Evolutionary conservation across 37 sponge, comb jelly and placozoan genomes (phyloP).

Genomic region (Axinella damicornis): DNA sequence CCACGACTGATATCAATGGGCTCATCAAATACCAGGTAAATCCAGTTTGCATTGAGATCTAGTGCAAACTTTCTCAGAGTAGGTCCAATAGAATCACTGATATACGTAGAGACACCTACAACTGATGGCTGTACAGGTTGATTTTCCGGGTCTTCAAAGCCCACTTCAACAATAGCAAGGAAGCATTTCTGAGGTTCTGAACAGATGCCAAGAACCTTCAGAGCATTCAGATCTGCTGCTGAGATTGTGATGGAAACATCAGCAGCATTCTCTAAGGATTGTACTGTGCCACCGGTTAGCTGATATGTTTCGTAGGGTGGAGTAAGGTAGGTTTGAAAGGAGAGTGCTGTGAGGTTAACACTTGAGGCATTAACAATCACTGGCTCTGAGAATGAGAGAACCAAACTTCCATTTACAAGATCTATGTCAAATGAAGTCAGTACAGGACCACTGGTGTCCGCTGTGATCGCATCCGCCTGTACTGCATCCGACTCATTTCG

Average conservation of each 20-base stretch:
- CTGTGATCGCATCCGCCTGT: constrained; percentile 42
- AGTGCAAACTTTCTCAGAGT: constrained; percentile 3
- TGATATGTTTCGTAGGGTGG: constrained; percentile 37
- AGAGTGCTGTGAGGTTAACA: constrained; percentile 40
- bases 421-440: constrained; percentile 67
- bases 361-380: constrained; percentile 44
- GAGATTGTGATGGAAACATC: constrained; percentile 27
- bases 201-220: constrained; percentile 47
- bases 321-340: constrained; percentile 54
- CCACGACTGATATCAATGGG: too few relatives aligned
- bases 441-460: constrained; percentile 60
- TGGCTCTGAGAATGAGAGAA: constrained; percentile 73
- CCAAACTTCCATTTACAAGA: constrained; percentile 55
- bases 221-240: constrained; percentile 26
- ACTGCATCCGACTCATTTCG: constrained; percentile 41
- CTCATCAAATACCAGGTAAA: too few relatives aligned
- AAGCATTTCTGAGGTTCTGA: background rate
- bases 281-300: constrained; percentile 53
- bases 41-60: background rate
- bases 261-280: constrained; percentile 20
- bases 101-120: too few relatives aligned
- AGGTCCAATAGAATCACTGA: background rate
- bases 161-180: too few relatives aligned
- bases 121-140: too few relatives aligned
- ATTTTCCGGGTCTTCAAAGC: too few relatives aligned